Evolutionary conservation across 2,113 vertebrate species (phyloP), one percentile per base, ranked within the genome.

Genomic region (Scomber colias): DNA sequence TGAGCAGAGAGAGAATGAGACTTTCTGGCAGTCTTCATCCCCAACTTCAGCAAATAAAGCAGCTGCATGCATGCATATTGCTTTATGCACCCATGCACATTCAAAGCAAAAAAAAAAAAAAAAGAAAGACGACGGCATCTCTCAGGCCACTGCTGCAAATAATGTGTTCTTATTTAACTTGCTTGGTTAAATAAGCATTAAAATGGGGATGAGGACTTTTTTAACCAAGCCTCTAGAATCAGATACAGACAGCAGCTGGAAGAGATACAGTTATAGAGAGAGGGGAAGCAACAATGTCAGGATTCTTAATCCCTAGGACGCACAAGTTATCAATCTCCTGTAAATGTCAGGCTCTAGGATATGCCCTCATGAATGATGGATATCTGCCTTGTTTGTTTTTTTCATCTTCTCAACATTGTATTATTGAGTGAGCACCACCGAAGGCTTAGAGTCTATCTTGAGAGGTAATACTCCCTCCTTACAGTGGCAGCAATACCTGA

Each of bases 341-440:
- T 90, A 92, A 94, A 95, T 92, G 93, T 92, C 92, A 93, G 84
- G 75, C 57, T 66, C 27, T 51, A 56, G 75, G 85, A 88, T 89
- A 64, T 86, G 82, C 82, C 81, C 84, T 92, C 90, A 90, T 90
- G 92, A 94, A 93, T 91, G 92, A 95, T 94, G 92, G 90, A 92
- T 93, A 90, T 88, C 86, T 78, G 86, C 77, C 69, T 70, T 83
- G 71, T 88, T 87, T 86, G 68, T 80, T 83, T 80, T 67, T 27
- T 66, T 50, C 84, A 68, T 83, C 78, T 76, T 70, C 86, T 61
- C 79, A 60, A 79, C 87, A 82, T 77, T 74, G 85, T 82, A 71
- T 92, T 87, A 89, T 84, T 82, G 73, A 88, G 86, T 76, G 77
- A 86, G 78, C 50, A 15, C 66, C 77, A 89, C 70, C 16, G 3